Evolutionary conservation across 2,113 vertebrate genomes (phyloP).

Genomic region (Candoia aspera): DNA sequence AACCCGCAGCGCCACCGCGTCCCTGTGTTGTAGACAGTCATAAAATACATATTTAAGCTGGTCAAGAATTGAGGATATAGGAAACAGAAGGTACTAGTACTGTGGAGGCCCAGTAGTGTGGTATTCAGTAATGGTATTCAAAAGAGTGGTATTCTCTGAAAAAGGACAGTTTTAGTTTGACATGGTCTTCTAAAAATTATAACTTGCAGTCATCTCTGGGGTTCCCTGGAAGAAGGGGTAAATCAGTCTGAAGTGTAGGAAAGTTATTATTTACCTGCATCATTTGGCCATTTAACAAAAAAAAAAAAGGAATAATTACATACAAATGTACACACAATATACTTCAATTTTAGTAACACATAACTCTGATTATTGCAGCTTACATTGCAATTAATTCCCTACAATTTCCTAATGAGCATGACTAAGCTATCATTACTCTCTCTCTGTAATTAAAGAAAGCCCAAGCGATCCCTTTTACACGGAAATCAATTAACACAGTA

Average conservation of each 20-base stretch:
- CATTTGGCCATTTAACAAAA: background rate
- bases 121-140: background rate
- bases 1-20: too few species aligned
- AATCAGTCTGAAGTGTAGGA: background rate
- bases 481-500: background rate
- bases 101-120: background rate
- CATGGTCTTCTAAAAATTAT: background rate
- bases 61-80: background rate
- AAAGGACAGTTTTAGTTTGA: background rate
- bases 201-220: background rate
- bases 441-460: background rate
- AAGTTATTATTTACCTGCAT: background rate
- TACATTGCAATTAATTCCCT: background rate
- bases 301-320: background rate
- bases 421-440: background rate
- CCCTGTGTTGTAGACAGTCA: background rate
- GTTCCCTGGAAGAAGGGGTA: background rate
- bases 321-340: background rate
- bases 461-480: background rate
- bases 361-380: background rate
- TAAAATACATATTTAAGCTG: background rate
- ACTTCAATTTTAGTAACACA: background rate
- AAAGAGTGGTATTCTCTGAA: background rate
- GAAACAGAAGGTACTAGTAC: background rate
- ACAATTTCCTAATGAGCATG: background rate